Evolutionary conservation across 2,888 invertebrate species (phyloP).

Genomic region (Apamea sordens): DNA sequence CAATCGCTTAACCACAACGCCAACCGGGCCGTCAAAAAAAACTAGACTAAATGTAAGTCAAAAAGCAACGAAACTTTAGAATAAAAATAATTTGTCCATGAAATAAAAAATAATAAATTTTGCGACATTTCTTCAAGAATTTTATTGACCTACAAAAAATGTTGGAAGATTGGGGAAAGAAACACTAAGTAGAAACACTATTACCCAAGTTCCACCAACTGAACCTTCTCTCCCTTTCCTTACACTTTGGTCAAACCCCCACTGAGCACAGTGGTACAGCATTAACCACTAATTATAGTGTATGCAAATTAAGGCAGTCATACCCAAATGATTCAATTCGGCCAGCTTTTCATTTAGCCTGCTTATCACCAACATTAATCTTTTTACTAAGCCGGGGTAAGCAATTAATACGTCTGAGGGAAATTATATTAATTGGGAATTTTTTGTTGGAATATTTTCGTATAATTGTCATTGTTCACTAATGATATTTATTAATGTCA

Average conservation of each 20-base stretch:
- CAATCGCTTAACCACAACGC: no score
- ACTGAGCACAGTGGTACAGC: constrained; percentile 56
- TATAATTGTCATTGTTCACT: constrained; percentile 37
- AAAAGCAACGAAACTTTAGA: no score
- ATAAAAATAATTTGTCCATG: background rate
- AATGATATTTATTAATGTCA: constrained; percentile 33
- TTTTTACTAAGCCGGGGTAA: constrained; percentile 70
- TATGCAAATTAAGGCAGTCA: constrained; percentile 86
- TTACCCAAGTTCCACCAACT: background rate
- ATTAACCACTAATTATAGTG: constrained; percentile 84
- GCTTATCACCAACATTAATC: constrained; percentile 81
- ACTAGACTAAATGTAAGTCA: no score
- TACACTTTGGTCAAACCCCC: constrained; percentile 24
- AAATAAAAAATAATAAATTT: background rate
- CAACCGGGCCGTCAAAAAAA: no score
- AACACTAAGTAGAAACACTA: background rate
- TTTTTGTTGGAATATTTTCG: constrained; percentile 41
- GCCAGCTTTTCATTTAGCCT: constrained; percentile 82
- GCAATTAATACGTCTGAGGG: constrained; percentile 70
- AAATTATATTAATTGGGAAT: constrained; percentile 57
- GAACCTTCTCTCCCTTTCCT: constrained; percentile 35
- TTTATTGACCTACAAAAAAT: background rate
- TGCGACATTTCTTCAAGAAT: background rate
- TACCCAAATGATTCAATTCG: constrained; percentile 87
- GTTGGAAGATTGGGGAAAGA: background rate